These are phyloP conservation scores for Cyclina sinensis DNA, from an alignment of 1,140 invertebrate genomes.

Conservation along the genomic window DNA sequence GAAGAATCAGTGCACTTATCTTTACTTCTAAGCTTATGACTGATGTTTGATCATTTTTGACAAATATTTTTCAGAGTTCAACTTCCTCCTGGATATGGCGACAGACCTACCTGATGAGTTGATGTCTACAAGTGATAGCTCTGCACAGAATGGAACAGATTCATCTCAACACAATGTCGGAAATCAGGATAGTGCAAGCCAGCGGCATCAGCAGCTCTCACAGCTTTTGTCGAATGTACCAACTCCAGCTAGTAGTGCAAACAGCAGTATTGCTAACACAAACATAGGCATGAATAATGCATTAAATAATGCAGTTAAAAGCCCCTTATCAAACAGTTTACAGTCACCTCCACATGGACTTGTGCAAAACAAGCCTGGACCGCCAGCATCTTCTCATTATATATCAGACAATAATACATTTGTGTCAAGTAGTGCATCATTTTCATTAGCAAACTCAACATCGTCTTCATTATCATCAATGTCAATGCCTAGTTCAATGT, in stretches of 20 bases:
- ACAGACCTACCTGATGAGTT: constrained; percentile 97
- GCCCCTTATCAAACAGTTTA: constrained; percentile 79
- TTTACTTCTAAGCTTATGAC: no score
- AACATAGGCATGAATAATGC: constrained; percentile 66
- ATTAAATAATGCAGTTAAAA: constrained; percentile 81
- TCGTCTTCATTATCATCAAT: constrained; percentile 59
- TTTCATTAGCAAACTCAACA: constrained; percentile 60
- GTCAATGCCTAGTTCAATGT: constrained; percentile 56
- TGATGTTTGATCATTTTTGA: no score
- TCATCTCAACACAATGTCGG: constrained; percentile 69
- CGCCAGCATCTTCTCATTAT: constrained; percentile 64
- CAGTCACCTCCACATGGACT: constrained; percentile 78
- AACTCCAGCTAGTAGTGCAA: constrained; percentile 72
- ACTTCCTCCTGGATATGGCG: constrained; percentile 74
- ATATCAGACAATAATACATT: constrained; percentile 62
- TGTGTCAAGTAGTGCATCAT: constrained; percentile 75
- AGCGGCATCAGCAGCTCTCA: constrained; percentile 79
- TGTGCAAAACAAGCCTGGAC: constrained; percentile 63
- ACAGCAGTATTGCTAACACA: constrained; percentile 69
- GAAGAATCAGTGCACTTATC: no score
- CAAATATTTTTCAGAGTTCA: constrained; percentile 75
- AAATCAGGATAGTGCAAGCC: constrained; percentile 75
- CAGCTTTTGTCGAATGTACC: constrained; percentile 80
- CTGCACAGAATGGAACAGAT: constrained; percentile 80
- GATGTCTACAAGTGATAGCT: constrained; percentile 86